These are phyloP conservation scores for Philereme vetulata DNA, from an alignment of 2,888 invertebrate genomes.

Conservation along the genomic window DNA sequence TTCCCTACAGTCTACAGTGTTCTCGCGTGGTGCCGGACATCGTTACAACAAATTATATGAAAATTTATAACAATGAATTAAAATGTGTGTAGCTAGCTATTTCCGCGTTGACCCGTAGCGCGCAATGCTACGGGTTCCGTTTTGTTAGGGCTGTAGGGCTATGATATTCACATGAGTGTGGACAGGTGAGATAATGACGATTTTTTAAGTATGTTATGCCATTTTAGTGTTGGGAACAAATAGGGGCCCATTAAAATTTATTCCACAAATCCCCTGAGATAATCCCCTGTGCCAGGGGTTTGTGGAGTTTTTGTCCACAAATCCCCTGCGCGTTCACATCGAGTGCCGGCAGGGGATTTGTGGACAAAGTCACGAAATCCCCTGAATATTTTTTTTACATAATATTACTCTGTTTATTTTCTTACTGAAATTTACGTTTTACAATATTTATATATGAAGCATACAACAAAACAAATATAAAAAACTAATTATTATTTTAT, in stretches of 20 bases:
- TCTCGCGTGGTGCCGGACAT: slow-evolving; percentile 78
- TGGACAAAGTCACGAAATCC: too few species aligned
- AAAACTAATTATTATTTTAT: too few species aligned
- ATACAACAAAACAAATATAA: too few species aligned
- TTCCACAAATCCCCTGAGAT: too few species aligned
- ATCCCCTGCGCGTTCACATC: too few species aligned
- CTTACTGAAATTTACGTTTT: too few species aligned
- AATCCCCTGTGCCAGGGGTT: too few species aligned
- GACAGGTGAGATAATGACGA: slow-evolving; percentile 82
- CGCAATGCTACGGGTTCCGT: slow-evolving; percentile 84
- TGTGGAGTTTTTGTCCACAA: too few species aligned
- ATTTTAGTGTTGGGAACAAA: slow-evolving; percentile 64
- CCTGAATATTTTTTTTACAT: too few species aligned
- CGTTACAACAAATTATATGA: slow-evolving; percentile 73
- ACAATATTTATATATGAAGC: too few species aligned
- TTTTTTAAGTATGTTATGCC: slow-evolving; percentile 75
- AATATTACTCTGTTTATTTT: too few species aligned
- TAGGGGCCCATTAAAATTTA: too few species aligned
- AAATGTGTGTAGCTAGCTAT: slow-evolving; percentile 80
- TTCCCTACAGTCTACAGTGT: slow-evolving; percentile 84
- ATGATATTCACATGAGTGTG: slow-evolving; percentile 72
- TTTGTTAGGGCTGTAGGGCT: slow-evolving; percentile 79
- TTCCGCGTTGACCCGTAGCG: slow-evolving; percentile 83
- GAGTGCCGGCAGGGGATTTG: slow-evolving; percentile 46
- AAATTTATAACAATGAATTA: slow-evolving; percentile 74